Conservation (phyloP, 2,888 invertebrate species). For the Dicranocentrus wangi region DNA sequence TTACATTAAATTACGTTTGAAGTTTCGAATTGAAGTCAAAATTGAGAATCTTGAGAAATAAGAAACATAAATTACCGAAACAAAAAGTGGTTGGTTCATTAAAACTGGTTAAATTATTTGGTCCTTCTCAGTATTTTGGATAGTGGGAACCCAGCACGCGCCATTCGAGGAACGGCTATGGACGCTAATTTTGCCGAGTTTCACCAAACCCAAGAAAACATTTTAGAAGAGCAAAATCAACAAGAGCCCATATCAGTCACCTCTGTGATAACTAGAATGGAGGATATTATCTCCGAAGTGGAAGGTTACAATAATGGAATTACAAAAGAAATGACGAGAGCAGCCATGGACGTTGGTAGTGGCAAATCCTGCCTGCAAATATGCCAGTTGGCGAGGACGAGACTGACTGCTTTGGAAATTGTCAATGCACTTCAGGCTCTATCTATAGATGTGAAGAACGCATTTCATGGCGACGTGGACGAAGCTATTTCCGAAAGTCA, state of each 20-base stretch:
- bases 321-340: constrained; percentile 4
- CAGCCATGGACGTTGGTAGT: constrained; percentile 19
- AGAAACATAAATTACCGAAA: no score
- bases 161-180: constrained; percentile 34
- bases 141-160: constrained; percentile 40
- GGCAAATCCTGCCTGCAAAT: constrained; percentile 14
- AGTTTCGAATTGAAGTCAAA: no score
- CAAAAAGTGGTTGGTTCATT: no score
- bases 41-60: no score
- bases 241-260: neutral
- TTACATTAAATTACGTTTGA: no score
- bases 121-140: constrained; percentile 44
- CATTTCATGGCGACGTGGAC: no score
- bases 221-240: neutral
- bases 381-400: constrained; percentile 34
- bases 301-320: constrained; percentile 18
- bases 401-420: constrained; percentile 23
- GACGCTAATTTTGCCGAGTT: constrained; percentile 35
- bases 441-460: no score
- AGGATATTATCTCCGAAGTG: neutral
- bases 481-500: no score
- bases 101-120: no score
- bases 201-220: neutral
- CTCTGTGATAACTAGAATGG: no score
- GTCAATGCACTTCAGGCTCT: constrained; percentile 16